phyloP scores from a whole-genome alignment of 2,888 invertebrate genomes.

The Sepiola atlantica region DNA sequence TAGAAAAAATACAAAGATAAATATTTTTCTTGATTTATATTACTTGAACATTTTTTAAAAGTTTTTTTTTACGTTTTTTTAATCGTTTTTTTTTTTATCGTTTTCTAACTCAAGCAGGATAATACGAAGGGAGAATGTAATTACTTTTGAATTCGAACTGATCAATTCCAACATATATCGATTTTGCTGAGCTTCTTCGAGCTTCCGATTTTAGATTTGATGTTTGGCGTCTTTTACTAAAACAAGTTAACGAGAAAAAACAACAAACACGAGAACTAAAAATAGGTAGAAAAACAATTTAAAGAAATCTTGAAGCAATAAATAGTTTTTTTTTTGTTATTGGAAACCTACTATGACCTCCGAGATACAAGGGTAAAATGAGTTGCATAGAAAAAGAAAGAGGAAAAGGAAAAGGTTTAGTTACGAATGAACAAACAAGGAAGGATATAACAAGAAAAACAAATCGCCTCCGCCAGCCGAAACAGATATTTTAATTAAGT shows the following conservation, averaged over 20 bases:
- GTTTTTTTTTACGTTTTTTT: too few relatives aligned
- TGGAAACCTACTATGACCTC: slow-evolving; percentile 32
- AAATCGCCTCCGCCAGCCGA: background rate
- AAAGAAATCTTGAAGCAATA: background rate
- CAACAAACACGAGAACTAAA: background rate
- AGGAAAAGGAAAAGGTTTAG: background rate
- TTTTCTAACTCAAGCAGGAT: background rate
- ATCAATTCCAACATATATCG: background rate
- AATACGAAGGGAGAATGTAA: slow-evolving; percentile 14
- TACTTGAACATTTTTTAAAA: background rate
- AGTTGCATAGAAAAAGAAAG: background rate
- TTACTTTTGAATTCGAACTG: background rate
- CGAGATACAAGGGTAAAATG: background rate
- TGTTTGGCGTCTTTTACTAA: background rate
- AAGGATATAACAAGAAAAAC: background rate
- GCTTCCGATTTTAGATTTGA: background rate
- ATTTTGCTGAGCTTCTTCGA: background rate
- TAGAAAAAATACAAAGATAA: too few relatives aligned
- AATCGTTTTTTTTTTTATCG: background rate
- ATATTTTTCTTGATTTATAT: too few relatives aligned
- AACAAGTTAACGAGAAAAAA: background rate
- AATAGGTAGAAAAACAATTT: background rate
- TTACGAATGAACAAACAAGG: background rate
- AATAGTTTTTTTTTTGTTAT: background rate
- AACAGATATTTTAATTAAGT: background rate